These are phyloP conservation scores for Suricata suricatta DNA, from an alignment of 2,113 vertebrate species.

Conservation along the genomic window DNA sequence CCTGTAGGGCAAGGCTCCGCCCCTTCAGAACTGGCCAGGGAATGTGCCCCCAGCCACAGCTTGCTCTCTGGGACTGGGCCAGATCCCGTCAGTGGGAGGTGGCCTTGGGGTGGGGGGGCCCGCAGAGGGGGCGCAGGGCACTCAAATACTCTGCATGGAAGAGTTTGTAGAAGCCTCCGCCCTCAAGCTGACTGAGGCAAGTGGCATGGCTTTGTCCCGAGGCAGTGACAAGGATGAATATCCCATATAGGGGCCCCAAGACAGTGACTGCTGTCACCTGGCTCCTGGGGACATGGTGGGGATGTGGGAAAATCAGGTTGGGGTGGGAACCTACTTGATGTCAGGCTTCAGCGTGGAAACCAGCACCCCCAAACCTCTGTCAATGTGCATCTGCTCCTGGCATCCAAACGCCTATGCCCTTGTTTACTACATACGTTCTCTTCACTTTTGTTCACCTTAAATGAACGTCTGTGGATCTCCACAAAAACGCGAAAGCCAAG, in stretches of 20 bases:
- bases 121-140: background rate
- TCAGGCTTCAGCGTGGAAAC: background rate
- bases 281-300: fast-evolving
- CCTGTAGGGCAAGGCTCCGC: fast-evolving
- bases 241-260: background rate
- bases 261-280: background rate
- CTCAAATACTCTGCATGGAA: too few relatives aligned
- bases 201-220: background rate
- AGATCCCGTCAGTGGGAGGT: background rate
- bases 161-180: background rate
- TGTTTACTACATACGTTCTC: background rate
- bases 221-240: background rate
- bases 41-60: background rate
- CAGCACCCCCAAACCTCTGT: background rate
- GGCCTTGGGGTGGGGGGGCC: too few relatives aligned
- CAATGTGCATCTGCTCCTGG: background rate
- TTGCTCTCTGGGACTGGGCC: background rate
- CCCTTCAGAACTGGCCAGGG: background rate
- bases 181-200: background rate
- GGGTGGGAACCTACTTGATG: too few relatives aligned
- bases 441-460: background rate
- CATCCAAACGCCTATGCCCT: background rate
- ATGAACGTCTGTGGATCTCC: background rate
- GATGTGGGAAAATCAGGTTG: too few relatives aligned
- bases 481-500: background rate